Conservation (phyloP, 1,140 invertebrate species). For the Nasonia longicornis region DNA sequence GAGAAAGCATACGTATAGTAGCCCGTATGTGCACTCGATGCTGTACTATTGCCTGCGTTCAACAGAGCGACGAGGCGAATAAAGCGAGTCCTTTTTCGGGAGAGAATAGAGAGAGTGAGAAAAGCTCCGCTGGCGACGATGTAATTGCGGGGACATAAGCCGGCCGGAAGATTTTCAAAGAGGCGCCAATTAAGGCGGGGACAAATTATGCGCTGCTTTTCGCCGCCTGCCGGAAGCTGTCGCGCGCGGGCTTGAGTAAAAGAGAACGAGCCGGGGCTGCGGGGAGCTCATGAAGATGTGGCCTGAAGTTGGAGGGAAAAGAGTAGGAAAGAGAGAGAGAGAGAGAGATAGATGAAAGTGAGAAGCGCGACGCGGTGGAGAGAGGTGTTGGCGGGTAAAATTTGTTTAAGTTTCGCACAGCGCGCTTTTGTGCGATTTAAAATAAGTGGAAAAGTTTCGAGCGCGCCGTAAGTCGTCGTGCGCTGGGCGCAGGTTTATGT, state of each 20-base stretch:
- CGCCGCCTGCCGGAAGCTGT: not conserved
- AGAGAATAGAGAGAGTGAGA: no score
- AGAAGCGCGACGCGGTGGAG: not conserved
- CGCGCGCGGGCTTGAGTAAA: not conserved
- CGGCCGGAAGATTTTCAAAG: conserved; percentile 35
- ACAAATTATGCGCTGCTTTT: conserved; percentile 17
- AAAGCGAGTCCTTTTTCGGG: not conserved
- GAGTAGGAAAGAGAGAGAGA: not conserved
- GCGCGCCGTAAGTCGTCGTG: no score
- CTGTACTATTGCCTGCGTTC: not conserved
- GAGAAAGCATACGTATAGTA: not conserved
- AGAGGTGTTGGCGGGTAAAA: not conserved
- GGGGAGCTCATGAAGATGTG: not conserved
- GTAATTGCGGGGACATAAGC: conserved; percentile 25
- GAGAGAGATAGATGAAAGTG: not conserved
- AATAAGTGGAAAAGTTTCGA: not conserved
- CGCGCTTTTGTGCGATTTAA: not conserved
- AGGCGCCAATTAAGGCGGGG: conserved; percentile 29
- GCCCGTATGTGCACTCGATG: not conserved
- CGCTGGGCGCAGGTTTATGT: not conserved
- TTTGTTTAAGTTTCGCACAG: not conserved
- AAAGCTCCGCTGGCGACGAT: not conserved
- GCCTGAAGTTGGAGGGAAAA: not conserved
- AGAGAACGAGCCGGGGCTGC: not conserved
- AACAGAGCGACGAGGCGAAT: not conserved